Base-by-base conservation (phyloP, 2,113 vertebrate genomes). In the Xiphophorus hellerii region DNA sequence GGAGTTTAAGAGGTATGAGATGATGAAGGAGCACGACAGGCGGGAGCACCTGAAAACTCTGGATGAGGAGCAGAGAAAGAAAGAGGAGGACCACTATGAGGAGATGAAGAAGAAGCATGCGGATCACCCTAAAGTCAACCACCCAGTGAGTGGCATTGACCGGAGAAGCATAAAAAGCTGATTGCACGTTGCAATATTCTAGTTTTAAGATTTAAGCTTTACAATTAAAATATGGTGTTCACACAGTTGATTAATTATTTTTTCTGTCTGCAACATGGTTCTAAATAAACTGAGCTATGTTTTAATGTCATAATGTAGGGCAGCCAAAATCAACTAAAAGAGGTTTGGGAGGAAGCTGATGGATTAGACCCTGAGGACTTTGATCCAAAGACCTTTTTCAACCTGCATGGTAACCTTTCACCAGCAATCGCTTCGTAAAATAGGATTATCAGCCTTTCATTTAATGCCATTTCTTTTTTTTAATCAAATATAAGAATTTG, bases 311-410 rank as follows among this genome's bases (percentile, higher is more conserved):
- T 93, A 74, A 71, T 84, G 42, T 84, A 99, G 98, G 98, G 98
- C 66, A 99, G 98, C 92, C 97, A 98, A 93, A 96, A 97, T 90
- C 98, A 99, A 80, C 92, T 99, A 74, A 99, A 98, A 87, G 98
- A 99, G 88, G 97, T 99, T 10, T 99, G 98, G 98, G 97, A 98
- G 92, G 97, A 98, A 87, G 90, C 96, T 65, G 98, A 99, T 90
- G 98, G 98, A 73, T 93, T 99, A 80, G 97, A 99, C 89, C 98
- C 98, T 44, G 96, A 96, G 67, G 97, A 99, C 82, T 99, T 99
- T 92, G 96, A 99, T 87, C 96, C 97, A 31, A 99, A 97, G 94
- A 99, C 98, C 39, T 99, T 99, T 92, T 99, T 99, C 93, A 99
- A 95, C 83, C 94, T 99, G 79, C 98, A 99, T 9, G 98, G 98